Conservation (phyloP, 2,888 invertebrate species). For the Drosophila nigritarsus region DNA sequence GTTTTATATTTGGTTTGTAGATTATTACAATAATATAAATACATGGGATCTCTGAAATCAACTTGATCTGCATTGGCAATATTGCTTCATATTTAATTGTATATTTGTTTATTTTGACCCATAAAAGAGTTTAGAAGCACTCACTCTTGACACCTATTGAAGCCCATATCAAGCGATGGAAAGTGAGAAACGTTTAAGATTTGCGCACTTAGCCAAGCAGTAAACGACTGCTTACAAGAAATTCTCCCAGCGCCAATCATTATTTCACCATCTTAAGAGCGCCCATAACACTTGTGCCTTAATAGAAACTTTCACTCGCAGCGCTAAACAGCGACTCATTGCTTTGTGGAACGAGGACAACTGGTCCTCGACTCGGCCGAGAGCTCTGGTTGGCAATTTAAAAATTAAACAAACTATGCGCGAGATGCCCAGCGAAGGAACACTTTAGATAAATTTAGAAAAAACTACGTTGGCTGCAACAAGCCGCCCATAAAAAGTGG, state of each 20-base stretch:
- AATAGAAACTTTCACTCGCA: conserved; percentile 63
- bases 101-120: not conserved
- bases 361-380: conserved; percentile 8
- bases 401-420: conserved; percentile 61
- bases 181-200: conserved; percentile 17
- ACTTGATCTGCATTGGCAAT: not conserved
- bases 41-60: not conserved
- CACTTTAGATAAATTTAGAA: conserved; percentile 75
- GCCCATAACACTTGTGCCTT: conserved; percentile 48
- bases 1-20: not conserved
- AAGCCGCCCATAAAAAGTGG: conserved; percentile 57
- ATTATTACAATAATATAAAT: not conserved
- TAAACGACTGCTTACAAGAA: conserved; percentile 12
- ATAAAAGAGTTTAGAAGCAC: not conserved
- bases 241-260: conserved; percentile 57
- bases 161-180: not conserved
- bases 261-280: conserved; percentile 59
- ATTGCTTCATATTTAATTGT: not conserved
- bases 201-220: conserved; percentile 23
- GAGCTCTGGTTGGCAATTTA: conserved; percentile 52
- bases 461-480: conserved; percentile 55
- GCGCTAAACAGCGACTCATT: conserved; percentile 49
- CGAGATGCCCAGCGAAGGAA: conserved; percentile 23
- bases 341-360: conserved; percentile 35
- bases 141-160: not conserved